Evolutionary conservation across 2,113 vertebrate species (phyloP).

Genomic region (Dasypus novemcinctus): DNA sequence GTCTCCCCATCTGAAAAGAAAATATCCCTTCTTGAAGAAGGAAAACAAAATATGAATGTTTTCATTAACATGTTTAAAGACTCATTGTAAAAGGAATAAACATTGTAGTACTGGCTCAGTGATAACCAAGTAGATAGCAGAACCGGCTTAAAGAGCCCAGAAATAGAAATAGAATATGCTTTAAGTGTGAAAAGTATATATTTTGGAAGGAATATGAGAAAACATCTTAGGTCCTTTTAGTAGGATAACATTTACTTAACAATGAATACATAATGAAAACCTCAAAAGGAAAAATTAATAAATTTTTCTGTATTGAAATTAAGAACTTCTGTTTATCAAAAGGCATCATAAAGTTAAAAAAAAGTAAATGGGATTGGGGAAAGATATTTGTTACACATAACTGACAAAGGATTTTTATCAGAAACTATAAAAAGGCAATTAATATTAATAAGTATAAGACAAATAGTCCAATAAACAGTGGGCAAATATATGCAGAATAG

Average conservation of each 20-base stretch:
- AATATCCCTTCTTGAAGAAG: neutral
- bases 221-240: neutral
- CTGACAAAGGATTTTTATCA: neutral
- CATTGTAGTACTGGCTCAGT: neutral
- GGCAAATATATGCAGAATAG: neutral
- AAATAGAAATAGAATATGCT: neutral
- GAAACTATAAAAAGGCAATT: neutral
- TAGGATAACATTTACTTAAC: neutral
- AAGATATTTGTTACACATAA: neutral
- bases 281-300: neutral
- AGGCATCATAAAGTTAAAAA: neutral
- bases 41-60: neutral
- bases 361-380: neutral
- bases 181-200: neutral
- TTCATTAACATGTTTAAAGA: neutral
- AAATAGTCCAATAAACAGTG: neutral
- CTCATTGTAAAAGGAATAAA: neutral
- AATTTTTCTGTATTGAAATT: neutral
- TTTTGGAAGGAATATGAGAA: neutral
- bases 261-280: neutral
- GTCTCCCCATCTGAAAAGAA: neutral
- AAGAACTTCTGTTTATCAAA: neutral
- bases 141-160: neutral
- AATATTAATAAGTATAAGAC: neutral
- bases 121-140: neutral